Base-by-base conservation (phyloP, 2,888 invertebrate genomes). In the Ichneumoninae sp. region DNA sequence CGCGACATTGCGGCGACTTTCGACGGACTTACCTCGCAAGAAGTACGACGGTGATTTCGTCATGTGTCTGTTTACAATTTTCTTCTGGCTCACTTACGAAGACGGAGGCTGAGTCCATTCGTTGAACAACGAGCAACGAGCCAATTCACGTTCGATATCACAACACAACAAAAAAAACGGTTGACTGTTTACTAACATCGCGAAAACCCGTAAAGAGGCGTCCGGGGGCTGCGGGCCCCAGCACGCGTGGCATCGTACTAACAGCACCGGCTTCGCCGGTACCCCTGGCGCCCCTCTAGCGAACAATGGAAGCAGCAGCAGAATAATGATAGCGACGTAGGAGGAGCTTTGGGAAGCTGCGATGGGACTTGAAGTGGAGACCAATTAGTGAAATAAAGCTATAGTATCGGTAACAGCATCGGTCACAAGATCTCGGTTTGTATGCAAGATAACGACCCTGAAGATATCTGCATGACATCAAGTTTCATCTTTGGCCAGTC, bases 161-260 rank as follows among this genome's bases (percentile, higher is more conserved):
- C 44, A 4, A 13, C 26, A 3, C 13, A 4, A 57, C 0, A 54
- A 16, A 22, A 26, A 26, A 26, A 57, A 26, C 57, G 10, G 16
- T 26, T 22, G 3, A 57, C 26, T 26, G 57, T 57, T 57, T 26
- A 57, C 57, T 57, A 57, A 57, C 57, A 57, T 26, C 22, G 57
- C 4, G 57, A 26, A 13, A 22, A 57, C 57, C 57, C 13, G 57
- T 22, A 26, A 57, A 57, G 26, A 13, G 13, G 13, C 57, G 5
- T 4, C 4, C 3, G 26, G 5, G 26, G 57, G 10, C 26, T 57
- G 57, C 57, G 57, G 26, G 13, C 4, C 57, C 26, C 0, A 22
- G 13, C 26, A 7, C 54, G 57, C 57, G 57, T 26, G 26, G 10
- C 57, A 4, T 57, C 57, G 26, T 57, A 57, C 57, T 57, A 22